Conservation (phyloP, 2,797 vertebrate species). For the Rallus crepitans region DNA sequence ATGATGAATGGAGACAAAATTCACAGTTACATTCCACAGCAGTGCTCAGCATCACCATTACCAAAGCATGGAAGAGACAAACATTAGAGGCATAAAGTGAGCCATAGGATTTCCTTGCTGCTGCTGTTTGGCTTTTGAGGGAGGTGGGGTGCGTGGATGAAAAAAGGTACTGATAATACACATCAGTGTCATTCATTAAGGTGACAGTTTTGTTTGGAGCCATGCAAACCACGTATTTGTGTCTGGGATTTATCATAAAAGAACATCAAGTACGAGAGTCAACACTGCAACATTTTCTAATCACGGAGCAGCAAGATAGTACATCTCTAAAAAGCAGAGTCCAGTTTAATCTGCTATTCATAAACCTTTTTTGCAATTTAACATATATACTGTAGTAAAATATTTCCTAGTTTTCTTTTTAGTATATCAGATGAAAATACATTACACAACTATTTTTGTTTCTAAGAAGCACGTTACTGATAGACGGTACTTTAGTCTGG, state of each 20-base stretch:
- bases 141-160: accelerated
- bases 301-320: neutral
- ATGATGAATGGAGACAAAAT: neutral
- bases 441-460: neutral
- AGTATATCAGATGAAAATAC: neutral
- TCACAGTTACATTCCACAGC: neutral
- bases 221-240: neutral
- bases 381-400: neutral
- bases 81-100: neutral
- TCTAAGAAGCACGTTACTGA: neutral
- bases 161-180: neutral
- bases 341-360: neutral
- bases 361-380: neutral
- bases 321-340: neutral
- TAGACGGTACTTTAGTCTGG: neutral
- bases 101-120: neutral
- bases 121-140: neutral
- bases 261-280: neutral
- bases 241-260: neutral
- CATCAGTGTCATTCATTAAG: neutral
- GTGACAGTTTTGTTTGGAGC: neutral
- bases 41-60: neutral
- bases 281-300: neutral
- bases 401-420: neutral
- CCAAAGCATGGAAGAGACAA: neutral